Base-by-base conservation (phyloP, 2,113 vertebrate species). In the Callopanchax toddi region DNA sequence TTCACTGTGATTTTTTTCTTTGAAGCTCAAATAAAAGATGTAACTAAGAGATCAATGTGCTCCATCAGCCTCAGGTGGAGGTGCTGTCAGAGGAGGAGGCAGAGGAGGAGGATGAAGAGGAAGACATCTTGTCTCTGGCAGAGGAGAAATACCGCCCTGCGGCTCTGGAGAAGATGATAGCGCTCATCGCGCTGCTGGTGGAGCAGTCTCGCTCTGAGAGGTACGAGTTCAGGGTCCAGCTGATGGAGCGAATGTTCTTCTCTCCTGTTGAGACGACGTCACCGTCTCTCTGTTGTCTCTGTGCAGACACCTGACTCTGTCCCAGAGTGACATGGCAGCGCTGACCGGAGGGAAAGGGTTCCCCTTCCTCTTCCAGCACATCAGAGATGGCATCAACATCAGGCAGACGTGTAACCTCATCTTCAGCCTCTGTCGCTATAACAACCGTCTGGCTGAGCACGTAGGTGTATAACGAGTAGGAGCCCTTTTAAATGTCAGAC, bases 101-200 rank as follows among this genome's bases (percentile, higher is more conserved):
- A 0, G 97, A 98, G 49, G 97, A 99, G 63, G 97, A 99, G 48
- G 97, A 99, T 0, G 97, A 99, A 39, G 97, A 99, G 71, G 97
- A 99, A 87, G 97, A 99, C 82, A 99, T 99, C 68, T 87, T 99
- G 60, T 99, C 97, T 67, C 89, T 99, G 83, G 96, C 97, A 7
- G 97, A 99, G 92, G 97, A 99, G 92, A 99, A 99, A 64, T 99
- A 99, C 76, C 93, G 97, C 2, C 97, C 97, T 6, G 97, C 97
- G n/a, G 97, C 97, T 34, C 93, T 99, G 88, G 97, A 99, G 88
- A 99, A 99, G 91, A 99, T 99, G 97, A 96, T 99, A 57, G 96
- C 97, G 6, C 93, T 99, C 68, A 98, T 99, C 76, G 97, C 97
- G 75, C 95, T 99, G 82, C 91, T 99, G 58, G 97, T 99, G 82